Evolutionary conservation across 2,113 vertebrate species (phyloP), one percentile per base, ranked within the genome.

Genomic region (Apaloderma vittatum): DNA sequence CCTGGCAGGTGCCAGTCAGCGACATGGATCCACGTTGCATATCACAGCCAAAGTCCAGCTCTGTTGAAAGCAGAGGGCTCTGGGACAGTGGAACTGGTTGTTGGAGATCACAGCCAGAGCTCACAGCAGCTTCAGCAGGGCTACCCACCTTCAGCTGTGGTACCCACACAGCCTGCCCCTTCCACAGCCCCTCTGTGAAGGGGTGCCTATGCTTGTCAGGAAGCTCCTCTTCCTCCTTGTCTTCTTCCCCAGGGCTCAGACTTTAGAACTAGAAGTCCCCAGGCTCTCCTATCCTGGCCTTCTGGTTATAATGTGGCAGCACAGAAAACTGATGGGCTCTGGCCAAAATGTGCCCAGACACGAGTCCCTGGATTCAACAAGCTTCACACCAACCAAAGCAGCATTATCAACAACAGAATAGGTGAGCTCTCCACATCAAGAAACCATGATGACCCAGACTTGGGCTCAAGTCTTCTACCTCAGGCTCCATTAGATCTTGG

Each of bases 401-500:
- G 14, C 9, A 2, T 23, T 72, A 79, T 12, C 77, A 54, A 22
- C 54, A 79, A 68, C 93, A 61, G 22, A 79, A 57, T 7, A 17
- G 30, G 29, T 54, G 58, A 91, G 43, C 29, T 88, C 30, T 40
- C 13, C 43, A 29, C 2, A 1, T 32, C 51, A 58, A 78, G 52
- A 63, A 74, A 77, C 62, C 32, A 63, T 0, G 0, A 36, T 49
- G 46, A 84, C 55, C 20, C 10, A 27, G 55, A 15, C 36, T 48
- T 57, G 34, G 57, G 52, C 45, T 65, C 2, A 2, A 32, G 43
- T 48, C 17, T 81, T 46, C 40, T 83, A 17, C 32, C 11, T 89
- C 37, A 71, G 65, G 57, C 27, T 62, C 34, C 6, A 55, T 80
- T 58, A 72, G 59, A 83, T 86, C 29, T 46, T 51, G 62, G 37